Evolutionary conservation across 2,113 vertebrate species (phyloP), one percentile per base, ranked within the genome.

Genomic region (Takifugu flavidus): DNA sequence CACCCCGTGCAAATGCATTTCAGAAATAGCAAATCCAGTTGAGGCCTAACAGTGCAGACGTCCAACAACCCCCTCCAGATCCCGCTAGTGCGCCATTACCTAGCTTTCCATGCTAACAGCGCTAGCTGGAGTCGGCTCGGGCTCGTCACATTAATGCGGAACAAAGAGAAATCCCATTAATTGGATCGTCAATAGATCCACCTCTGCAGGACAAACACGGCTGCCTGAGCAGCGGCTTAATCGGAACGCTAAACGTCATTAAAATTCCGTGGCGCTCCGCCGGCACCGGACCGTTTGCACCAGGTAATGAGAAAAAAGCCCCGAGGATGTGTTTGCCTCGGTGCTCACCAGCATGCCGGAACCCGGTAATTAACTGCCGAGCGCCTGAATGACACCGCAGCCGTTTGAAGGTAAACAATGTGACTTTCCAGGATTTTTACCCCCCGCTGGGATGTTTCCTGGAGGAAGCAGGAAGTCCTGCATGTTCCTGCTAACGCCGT

Each of bases 191-290:
- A 78, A 77, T 79, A 75, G 78, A 83, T 82, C 78, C 68, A 13
- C 50, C 67, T 78, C 79, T 59, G 65, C 74, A 82, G 67, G 62
- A 4, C 13, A 63, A 74, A 68, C 72, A 67, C 49, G 76, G 60
- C 66, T 49, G 66, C 54, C 49, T 31, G 62, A 65, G 56, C 70
- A 56, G 55, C 62, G 50, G 66, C 82, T 82, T 82, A 83, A 85
- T 82, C 80, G 80, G 82, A 84, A 78, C 74, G 54, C 63, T 82
- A 82, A 82, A 84, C 78, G 83, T 86, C 84, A 86, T 87, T 87
- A 82, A 86, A 86, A 80, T 79, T 70, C 74, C 63, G 53, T 57
- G 47, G 60, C 63, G 72, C 66, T 39, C 57, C 20, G 26, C 52
- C 64, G 3, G 66, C 72, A 65, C 71, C 67, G 80, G 80, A 81